Percentiles rank a stretch among this genome's conserved stretches.
These are phyloP conservation scores for Dipodomys spectabilis DNA, from an alignment of 2,113 vertebrate species.

Conservation along the genomic window DNA sequence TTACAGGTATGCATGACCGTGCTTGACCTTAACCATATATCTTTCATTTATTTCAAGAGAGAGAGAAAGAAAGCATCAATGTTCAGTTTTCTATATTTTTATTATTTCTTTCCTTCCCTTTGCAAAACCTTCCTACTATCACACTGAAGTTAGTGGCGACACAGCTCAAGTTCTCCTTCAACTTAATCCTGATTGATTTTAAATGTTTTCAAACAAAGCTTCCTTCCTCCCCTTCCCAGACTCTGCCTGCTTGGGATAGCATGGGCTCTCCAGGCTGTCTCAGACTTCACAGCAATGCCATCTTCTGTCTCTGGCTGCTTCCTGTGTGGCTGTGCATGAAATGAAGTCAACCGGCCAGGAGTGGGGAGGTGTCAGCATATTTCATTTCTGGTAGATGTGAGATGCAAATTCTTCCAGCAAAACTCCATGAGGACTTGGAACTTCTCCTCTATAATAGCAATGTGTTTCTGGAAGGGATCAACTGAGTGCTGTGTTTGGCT, in stretches of 20 bases:
- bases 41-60: not conserved
- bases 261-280: not conserved
- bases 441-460: not conserved
- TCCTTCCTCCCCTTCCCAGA: not conserved
- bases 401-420: slow-evolving; percentile 1
- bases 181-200: not conserved
- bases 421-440: not conserved
- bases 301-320: not conserved
- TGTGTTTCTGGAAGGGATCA: not conserved
- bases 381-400: not conserved
- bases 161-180: not conserved
- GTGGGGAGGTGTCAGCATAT: not conserved
- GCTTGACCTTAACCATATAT: not conserved
- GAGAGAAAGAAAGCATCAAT: not conserved
- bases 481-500: not conserved
- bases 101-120: not conserved
- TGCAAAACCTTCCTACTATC: not conserved
- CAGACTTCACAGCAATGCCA: not conserved
- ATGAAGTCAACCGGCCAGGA: not conserved
- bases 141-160: not conserved
- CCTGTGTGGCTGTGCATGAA: not conserved
- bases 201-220: not conserved
- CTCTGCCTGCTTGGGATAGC: not conserved
- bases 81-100: not conserved
- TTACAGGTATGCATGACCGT: too few relatives aligned